Evolutionary conservation across 1,140 invertebrate genomes (phyloP), one percentile per base, ranked within the genome.

Genomic region (Eupristina koningsbergeri): DNA sequence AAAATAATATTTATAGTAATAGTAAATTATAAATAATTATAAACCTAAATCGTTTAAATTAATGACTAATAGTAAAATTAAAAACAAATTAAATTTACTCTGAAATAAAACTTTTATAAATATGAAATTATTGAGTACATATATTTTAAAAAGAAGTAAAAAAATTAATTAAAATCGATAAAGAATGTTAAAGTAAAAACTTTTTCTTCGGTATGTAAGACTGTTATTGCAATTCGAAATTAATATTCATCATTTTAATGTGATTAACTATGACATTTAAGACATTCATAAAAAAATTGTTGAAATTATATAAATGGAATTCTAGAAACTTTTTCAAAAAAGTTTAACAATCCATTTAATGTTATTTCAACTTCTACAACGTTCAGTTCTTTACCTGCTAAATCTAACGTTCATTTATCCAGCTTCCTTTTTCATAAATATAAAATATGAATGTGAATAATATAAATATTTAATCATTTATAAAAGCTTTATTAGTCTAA

Each of bases 321-420:
- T 81, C 36, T 34, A 75, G 80, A 36, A 81, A 71, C 80, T 75
- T 81, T 74, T 34, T 36, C 53, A 81, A 29, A 75, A 71, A 19
- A 81, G 71, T 71, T 74, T 75, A 75, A 81, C 39, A 29, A 75
- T 75, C 39, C 39, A 39, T 75, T 81, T 81, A 81, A 81, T 75
- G 80, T 8, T 53, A n/a, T 26, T 80, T 71, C 47, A 50, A 73
- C 58, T 73, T 71, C 78, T 41, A 26, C 71, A 29, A 7, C 61
- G 63, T 61, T 50, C 64, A 69, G n/a, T 78, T 15, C 13, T n/a
- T 11, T 11, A 0, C 75, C 34, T 29, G 36, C 19, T 64, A 34
- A 45, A 39, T 13, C 26, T 45, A 31, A 36, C 41, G 34, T 61
- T 31, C 53, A 41, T 75, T 75, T 41, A 75, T 50, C 29, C n/a